Evolutionary conservation across 2,888 invertebrate genomes (phyloP), one percentile per base, ranked within the genome.

Genomic region (Apoda limacodes): DNA sequence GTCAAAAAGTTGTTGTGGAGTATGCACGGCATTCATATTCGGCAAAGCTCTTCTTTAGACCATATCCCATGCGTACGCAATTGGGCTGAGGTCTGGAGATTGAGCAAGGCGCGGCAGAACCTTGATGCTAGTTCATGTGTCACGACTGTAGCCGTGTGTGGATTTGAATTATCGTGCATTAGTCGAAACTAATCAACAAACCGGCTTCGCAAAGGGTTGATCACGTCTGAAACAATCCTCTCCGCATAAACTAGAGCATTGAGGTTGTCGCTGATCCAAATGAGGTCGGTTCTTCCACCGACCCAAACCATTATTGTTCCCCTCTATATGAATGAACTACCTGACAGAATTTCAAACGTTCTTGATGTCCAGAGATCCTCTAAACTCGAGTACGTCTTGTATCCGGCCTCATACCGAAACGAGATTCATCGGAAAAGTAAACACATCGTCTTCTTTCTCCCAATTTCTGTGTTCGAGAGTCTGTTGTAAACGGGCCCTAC

Each of bases 181-280:
- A 28, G 17, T 17, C 7, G 17, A 17, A 17, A 17, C 17, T 5
- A 17, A 17, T 17, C 17, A 17, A 5, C 22, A 13, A 29, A 22
- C 22, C 12, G 29, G 22, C 9, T 15, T 29, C 22, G 29, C 22
- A 29, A 22, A 22, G 22, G 22, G 11, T 22, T 12, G 12, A 28
- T 28, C 7, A 28, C 21, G 21, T 22, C 29, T 29, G 29, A 22
- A 22, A 29, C 22, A 22, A 29, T 29, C 29, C 14, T 29, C 29
- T 12, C 22, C 22, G 22, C 29, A 15, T 22, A 29, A 29, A 29
- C 22, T 15, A 22, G 22, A 22, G 29, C 29, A 17, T 26, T 26
- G 15, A 26, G 26, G 22, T 22, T 29, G 29, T 15, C 29, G 15
- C 29, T 29, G 22, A 29, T 28, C 19, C 29, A 29, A 14, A 22